A percentile compares a stretch with the other conserved stretches of the same genome.
Evolutionary conservation across 2,797 vertebrate genomes (phyloP).

Genomic region (Bradypodion pumilum): DNA sequence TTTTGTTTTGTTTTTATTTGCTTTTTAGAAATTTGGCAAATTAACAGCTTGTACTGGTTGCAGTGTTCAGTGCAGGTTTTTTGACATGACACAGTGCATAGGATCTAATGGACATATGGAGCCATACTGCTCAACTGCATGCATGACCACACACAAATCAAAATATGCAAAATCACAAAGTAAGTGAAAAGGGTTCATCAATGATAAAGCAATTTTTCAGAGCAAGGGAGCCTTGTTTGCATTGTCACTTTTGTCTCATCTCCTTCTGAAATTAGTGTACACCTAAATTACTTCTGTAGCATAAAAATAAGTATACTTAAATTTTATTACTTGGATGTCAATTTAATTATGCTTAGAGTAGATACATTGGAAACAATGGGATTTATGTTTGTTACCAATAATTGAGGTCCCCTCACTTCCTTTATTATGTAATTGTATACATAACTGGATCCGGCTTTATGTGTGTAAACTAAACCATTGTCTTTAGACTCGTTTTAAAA

Average conservation of each 20-base stretch:
- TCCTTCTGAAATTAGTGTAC: neutral
- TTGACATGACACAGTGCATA: constrained; percentile 94
- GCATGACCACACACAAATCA: constrained; percentile 92
- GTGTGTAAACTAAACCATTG: neutral
- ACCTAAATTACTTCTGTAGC: neutral
- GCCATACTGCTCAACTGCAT: constrained; percentile 93
- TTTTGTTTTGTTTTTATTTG: constrained; percentile 61
- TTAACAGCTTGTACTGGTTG: constrained; percentile 91
- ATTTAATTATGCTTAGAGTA: neutral
- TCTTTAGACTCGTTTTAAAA: neutral
- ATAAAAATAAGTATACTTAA: neutral
- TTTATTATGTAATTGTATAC: neutral
- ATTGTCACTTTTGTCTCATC: neutral
- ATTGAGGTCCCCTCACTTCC: neutral
- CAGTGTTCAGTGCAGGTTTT: constrained; percentile 92
- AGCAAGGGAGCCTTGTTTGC: constrained; percentile 22
- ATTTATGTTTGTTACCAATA: neutral
- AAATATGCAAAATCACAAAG: constrained; percentile 83
- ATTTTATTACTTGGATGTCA: neutral
- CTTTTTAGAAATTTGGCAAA: constrained; percentile 89
- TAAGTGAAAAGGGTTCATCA: constrained; percentile 73
- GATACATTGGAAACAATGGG: neutral
- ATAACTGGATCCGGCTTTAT: neutral
- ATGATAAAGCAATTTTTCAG: constrained; percentile 37
- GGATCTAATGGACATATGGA: constrained; percentile 89